phyloP scores from a whole-genome alignment of 2,888 invertebrate genomes.

The Drosophila ustulata region DNA sequence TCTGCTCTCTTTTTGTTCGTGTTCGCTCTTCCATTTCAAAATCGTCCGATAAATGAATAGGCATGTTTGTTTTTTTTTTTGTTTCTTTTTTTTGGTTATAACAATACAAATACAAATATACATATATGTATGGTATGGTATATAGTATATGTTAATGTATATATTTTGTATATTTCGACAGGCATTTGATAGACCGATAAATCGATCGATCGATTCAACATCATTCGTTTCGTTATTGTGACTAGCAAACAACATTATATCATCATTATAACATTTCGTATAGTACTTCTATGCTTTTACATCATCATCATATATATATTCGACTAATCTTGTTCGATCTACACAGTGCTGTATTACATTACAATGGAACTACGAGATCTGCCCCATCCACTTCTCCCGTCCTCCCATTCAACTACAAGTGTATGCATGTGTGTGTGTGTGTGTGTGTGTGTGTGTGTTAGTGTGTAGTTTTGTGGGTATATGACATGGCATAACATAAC shows the following conservation, averaged over 20 bases:
- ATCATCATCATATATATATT: slow-evolving; percentile 4
- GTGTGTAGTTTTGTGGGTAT: slow-evolving; percentile 6
- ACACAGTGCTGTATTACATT: slow-evolving; percentile 23
- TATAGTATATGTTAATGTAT: slow-evolving; percentile 19
- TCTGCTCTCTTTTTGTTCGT: neutral
- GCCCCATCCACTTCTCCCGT: neutral
- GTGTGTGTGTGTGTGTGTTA: neutral
- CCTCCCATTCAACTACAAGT: neutral
- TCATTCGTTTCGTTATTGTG: slow-evolving; percentile 25
- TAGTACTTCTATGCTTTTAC: slow-evolving; percentile 4
- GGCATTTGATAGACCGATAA: slow-evolving; percentile 24
- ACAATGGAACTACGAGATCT: slow-evolving; percentile 16
- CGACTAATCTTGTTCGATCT: slow-evolving; percentile 4
- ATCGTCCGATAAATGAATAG: neutral
- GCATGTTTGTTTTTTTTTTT: slow-evolving; percentile 1
- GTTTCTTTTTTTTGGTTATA: slow-evolving; percentile 26
- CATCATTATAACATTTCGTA: slow-evolving; percentile 33
- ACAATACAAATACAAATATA: slow-evolving; percentile 35
- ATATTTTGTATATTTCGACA: slow-evolving; percentile 27
- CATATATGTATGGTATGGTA: slow-evolving; percentile 31
- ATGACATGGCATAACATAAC: slow-evolving; percentile 27
- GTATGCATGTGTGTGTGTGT: neutral
- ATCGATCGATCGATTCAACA: slow-evolving; percentile 13
- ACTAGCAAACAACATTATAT: slow-evolving; percentile 35
- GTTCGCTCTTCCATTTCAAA: neutral